Evolutionary conservation across 2,888 invertebrate genomes (phyloP).

Genomic region (Parnassius smintheus): DNA sequence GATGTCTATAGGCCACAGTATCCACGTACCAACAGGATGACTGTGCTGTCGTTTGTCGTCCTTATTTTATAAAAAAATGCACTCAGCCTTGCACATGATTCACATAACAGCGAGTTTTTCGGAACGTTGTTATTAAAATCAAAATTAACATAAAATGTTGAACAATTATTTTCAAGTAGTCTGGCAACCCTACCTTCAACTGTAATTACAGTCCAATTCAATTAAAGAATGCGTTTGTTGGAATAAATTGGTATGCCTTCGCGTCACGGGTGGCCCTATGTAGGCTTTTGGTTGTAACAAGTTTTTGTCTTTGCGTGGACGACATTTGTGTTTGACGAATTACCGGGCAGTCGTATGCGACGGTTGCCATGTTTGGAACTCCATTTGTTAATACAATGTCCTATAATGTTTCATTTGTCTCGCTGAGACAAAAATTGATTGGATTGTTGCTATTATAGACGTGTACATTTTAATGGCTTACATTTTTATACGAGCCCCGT

Average conservation of each 20-base stretch:
- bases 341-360: constrained; percentile 8
- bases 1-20: too few species aligned
- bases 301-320: constrained; percentile 18
- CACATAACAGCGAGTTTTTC: too few species aligned
- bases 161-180: constrained; percentile 3
- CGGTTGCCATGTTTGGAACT: constrained; percentile 11
- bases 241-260: constrained; percentile 37
- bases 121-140: too few species aligned
- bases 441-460: background rate
- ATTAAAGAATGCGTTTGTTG: constrained; percentile 43
- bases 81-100: too few species aligned
- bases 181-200: constrained; percentile 28
- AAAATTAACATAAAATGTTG: too few species aligned
- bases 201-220: constrained; percentile 37
- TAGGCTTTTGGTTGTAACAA: constrained; percentile 17
- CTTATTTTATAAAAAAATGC: too few species aligned
- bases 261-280: constrained; percentile 26
- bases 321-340: constrained; percentile 13
- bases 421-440: constrained; percentile 4
- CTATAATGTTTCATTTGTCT: constrained; percentile 3
- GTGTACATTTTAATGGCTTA: background rate
- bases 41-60: too few species aligned
- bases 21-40: too few species aligned
- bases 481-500: background rate
- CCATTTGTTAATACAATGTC: constrained; percentile 17